Evolutionary conservation across 2,113 vertebrate species (phyloP).

Genomic region (Pachypanchax playfairii): DNA sequence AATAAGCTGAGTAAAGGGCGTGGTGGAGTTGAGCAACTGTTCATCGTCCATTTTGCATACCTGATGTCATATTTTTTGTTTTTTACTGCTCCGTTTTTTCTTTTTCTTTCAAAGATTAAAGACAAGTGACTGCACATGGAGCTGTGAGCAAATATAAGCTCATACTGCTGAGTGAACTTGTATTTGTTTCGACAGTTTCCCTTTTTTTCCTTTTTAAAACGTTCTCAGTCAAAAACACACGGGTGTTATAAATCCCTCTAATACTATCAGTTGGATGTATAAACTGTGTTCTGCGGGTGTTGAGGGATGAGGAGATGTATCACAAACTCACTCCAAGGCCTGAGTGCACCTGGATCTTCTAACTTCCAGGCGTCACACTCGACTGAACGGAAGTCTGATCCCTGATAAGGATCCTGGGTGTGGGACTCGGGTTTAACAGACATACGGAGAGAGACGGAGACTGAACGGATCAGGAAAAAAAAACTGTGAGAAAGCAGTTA

Average conservation of each 20-base stretch:
- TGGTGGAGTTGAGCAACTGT: slow-evolving; percentile 47
- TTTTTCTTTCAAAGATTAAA: slow-evolving; percentile 35
- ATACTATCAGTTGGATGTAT: slow-evolving; percentile 67
- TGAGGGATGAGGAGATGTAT: slow-evolving; percentile 39
- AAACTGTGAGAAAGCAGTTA: slow-evolving; percentile 34
- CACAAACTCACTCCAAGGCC: slow-evolving; percentile 27
- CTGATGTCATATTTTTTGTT: slow-evolving; percentile 51
- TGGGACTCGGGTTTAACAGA: slow-evolving; percentile 43
- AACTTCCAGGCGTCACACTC: slow-evolving; percentile 66
- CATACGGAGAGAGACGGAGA: slow-evolving; percentile 16
- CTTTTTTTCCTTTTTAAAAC: not conserved
- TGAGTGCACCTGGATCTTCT: slow-evolving; percentile 62
- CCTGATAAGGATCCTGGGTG: slow-evolving; percentile 58
- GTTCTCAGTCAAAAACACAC: slow-evolving; percentile 23
- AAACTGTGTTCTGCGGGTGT: slow-evolving; percentile 61
- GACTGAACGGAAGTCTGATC: slow-evolving; percentile 67
- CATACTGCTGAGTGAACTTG: not conserved
- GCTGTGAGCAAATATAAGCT: slow-evolving; percentile 25
- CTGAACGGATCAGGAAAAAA: slow-evolving; percentile 29
- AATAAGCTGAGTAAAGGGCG: slow-evolving; percentile 30
- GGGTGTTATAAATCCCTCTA: slow-evolving; percentile 63
- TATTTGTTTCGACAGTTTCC: not conserved
- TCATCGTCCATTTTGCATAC: slow-evolving; percentile 53
- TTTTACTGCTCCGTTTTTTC: slow-evolving; percentile 36
- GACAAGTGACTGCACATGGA: slow-evolving; percentile 34